Conservation (phyloP, 1,140 invertebrate species). For the Aphelenchoides besseyi region DNA sequence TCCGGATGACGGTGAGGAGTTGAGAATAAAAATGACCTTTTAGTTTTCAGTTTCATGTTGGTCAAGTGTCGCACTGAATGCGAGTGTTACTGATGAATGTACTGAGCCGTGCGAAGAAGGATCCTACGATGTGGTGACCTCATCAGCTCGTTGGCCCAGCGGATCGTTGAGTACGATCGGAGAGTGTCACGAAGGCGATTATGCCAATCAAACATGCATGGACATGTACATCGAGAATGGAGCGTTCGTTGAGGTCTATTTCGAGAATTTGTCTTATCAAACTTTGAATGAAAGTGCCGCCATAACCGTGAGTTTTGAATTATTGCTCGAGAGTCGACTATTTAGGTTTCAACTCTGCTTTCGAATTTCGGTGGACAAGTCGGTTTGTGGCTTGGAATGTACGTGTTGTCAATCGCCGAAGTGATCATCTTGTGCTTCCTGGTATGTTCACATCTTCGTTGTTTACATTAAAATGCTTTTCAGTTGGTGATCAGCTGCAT, state of each 20-base stretch:
- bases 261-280: slow-evolving; percentile 38
- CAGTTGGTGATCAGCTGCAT: slow-evolving; percentile 2
- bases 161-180: slow-evolving; percentile 28
- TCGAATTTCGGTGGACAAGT: slow-evolving; percentile 46
- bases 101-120: slow-evolving; percentile 39
- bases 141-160: slow-evolving; percentile 33
- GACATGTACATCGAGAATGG: slow-evolving; percentile 38
- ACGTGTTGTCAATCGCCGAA: slow-evolving; percentile 32
- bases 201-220: slow-evolving; percentile 27
- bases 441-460: slow-evolving; percentile 23
- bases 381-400: slow-evolving; percentile 40
- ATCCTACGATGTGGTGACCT: slow-evolving; percentile 29
- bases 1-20: slow-evolving; percentile 14
- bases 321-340: neutral
- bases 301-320: slow-evolving; percentile 26
- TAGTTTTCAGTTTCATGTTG: slow-evolving; percentile 21
- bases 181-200: slow-evolving; percentile 32
- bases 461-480: neutral
- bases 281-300: slow-evolving; percentile 29
- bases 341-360: slow-evolving; percentile 38
- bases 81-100: slow-evolving; percentile 22
- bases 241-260: slow-evolving; percentile 38
- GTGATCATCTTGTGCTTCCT: slow-evolving; percentile 26
- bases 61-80: neutral
- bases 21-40: neutral